Evolutionary conservation across 2,888 invertebrate species (phyloP).

Genomic region (Callyntrura guangdongensis): DNA sequence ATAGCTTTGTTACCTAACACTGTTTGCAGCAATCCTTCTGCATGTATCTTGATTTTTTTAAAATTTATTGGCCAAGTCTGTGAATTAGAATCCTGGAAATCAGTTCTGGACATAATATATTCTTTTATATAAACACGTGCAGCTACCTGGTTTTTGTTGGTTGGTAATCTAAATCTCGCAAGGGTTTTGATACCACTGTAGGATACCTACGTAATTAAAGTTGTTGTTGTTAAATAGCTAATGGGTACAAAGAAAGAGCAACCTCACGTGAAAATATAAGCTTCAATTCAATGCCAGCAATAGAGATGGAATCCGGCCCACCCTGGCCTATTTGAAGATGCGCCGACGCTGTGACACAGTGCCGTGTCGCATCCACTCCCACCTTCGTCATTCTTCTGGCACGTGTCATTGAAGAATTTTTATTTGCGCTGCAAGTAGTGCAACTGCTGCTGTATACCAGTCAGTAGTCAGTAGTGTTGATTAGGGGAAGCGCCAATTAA

Average conservation of each 20-base stretch:
- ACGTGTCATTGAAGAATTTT: slow-evolving; percentile 65
- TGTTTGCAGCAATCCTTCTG: no score
- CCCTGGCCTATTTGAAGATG: slow-evolving; percentile 71
- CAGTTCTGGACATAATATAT: no score
- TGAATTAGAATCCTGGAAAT: no score
- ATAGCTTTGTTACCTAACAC: no score
- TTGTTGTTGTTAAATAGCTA: neutral
- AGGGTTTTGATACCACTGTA: neutral
- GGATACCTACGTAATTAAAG: neutral
- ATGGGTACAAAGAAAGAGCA: neutral
- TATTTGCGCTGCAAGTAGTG: neutral
- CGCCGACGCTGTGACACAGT: slow-evolving; percentile 29
- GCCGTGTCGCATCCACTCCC: neutral
- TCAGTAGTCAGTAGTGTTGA: neutral
- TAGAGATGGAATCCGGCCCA: slow-evolving; percentile 65
- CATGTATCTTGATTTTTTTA: no score
- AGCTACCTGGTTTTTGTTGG: no score
- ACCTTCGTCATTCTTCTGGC: slow-evolving; percentile 2
- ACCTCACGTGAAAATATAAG: neutral
- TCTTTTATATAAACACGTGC: no score
- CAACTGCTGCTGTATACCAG: neutral
- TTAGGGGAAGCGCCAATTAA: neutral
- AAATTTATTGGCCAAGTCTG: no score
- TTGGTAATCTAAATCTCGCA: no score
- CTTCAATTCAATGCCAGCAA: slow-evolving; percentile 40